These are phyloP conservation scores for Alouatta caraya DNA, from an alignment of 2,797 vertebrate species.

Conservation along the genomic window DNA sequence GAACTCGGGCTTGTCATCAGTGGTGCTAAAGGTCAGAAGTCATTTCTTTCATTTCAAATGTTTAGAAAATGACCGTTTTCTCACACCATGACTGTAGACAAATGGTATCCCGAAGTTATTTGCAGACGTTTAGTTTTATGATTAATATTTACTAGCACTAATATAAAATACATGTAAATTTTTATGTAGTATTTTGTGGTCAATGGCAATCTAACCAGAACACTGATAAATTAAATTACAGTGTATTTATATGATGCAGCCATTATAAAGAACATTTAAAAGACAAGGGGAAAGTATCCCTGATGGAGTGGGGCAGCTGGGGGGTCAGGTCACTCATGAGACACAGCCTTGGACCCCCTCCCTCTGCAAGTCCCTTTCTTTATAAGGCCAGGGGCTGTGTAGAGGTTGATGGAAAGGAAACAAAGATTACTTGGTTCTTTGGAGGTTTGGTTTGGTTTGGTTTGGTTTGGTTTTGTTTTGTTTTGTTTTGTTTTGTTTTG, in stretches of 20 bases:
- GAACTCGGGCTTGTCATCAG: slow-evolving; percentile 98
- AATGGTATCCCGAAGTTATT: slow-evolving; percentile 29
- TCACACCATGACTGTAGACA: not conserved
- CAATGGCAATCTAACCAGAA: not conserved
- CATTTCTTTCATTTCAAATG: slow-evolving; percentile 53
- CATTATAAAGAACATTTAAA: not conserved
- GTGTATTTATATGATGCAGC: not conserved
- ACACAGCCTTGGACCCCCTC: not conserved
- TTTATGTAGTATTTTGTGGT: not conserved
- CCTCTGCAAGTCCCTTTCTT: not conserved
- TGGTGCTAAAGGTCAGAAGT: slow-evolving; percentile 95
- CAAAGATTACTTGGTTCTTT: not conserved
- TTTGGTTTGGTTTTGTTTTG: not conserved
- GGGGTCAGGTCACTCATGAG: not conserved
- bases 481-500: not conserved
- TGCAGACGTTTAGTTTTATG: slow-evolving; percentile 58
- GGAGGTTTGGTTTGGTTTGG: not conserved
- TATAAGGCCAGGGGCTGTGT: not conserved
- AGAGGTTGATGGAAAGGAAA: not conserved
- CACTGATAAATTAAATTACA: not conserved
- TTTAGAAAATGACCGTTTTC: slow-evolving; percentile 47
- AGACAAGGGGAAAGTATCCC: not conserved
- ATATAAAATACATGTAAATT: not conserved
- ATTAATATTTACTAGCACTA: not conserved
- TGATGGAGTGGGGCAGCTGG: accelerated